Conservation (phyloP, 2,113 vertebrate species). For the Corythaeola cristata region DNA sequence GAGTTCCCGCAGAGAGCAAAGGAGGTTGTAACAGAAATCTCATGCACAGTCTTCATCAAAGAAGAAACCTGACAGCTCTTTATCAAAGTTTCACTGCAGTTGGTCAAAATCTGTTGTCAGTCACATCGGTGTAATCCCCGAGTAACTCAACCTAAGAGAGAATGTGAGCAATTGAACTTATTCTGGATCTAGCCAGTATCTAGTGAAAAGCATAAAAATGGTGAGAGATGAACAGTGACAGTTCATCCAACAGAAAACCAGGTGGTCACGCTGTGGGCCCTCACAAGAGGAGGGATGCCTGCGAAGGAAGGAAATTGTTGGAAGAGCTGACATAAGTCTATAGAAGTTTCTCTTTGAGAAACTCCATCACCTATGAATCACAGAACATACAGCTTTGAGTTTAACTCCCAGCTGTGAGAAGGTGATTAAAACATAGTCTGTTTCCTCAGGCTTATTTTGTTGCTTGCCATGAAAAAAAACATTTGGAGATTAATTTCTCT, state of each 20-base stretch:
- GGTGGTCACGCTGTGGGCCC: not conserved
- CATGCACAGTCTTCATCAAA: slow-evolving; percentile 6
- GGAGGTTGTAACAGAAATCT: slow-evolving; percentile 17
- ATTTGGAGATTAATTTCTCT: not conserved
- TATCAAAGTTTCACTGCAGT: not conserved
- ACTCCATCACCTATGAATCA: not conserved
- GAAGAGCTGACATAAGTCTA: not conserved
- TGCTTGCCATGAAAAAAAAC: not conserved
- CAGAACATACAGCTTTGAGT: not conserved
- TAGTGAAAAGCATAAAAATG: not conserved
- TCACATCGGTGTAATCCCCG: not conserved
- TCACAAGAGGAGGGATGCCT: not conserved
- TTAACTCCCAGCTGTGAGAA: not conserved
- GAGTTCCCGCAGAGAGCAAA: slow-evolving; percentile 40
- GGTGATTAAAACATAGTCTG: not conserved
- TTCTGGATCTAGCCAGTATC: not conserved
- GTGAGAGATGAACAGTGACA: not conserved
- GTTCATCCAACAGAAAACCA: not conserved
- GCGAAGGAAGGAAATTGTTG: not conserved
- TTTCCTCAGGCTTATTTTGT: not conserved
- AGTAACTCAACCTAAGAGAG: not conserved
- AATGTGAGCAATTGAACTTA: not conserved
- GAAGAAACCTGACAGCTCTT: not conserved
- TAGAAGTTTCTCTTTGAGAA: not conserved
- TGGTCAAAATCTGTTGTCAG: slow-evolving; percentile 4